A percentile compares a stretch with the other conserved stretches of the same genome.
Evolutionary conservation across 2,797 vertebrate species (phyloP).

Genomic region (Coracias cyanogaster): DNA sequence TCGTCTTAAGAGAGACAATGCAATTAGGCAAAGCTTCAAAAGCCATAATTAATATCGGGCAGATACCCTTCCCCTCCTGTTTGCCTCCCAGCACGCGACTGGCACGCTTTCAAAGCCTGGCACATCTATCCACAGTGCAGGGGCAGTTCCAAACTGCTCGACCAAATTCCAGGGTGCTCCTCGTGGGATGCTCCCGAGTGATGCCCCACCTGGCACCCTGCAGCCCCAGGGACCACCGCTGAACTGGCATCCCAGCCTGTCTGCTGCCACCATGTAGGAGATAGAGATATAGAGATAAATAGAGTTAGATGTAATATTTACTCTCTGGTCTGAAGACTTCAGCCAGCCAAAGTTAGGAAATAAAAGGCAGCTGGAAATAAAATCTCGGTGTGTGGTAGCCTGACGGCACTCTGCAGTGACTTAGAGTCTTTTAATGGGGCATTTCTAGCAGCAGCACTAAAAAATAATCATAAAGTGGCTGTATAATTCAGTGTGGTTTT

Average conservation of each 20-base stretch:
- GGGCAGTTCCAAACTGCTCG: background rate
- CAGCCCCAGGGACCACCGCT: fast-evolving
- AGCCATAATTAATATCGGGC: constrained; percentile 48
- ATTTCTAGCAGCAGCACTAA: constrained; percentile 37
- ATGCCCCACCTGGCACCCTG: background rate
- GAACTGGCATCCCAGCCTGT: background rate
- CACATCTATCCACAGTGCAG: background rate
- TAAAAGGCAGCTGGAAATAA: constrained; percentile 19
- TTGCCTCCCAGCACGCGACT: background rate
- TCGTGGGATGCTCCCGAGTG: fast-evolving
- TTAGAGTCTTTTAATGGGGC: background rate
- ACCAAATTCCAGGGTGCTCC: background rate
- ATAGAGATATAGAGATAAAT: fast-evolving
- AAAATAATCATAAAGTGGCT: background rate
- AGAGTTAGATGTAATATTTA: background rate
- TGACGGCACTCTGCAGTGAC: background rate
- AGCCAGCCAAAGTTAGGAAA: background rate
- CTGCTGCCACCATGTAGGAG: background rate
- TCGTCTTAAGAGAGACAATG: constrained; percentile 56
- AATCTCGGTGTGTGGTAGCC: background rate
- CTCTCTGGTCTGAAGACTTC: background rate
- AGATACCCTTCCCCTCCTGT: constrained; percentile 9
- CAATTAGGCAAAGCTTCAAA: constrained; percentile 71
- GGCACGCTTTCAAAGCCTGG: constrained; percentile 11
- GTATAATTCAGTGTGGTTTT: background rate